A percentile compares a stretch with the other conserved stretches of the same genome.
phyloP scores from a whole-genome alignment of 2,888 invertebrate genomes.

The Dynastes hyllus region DNA sequence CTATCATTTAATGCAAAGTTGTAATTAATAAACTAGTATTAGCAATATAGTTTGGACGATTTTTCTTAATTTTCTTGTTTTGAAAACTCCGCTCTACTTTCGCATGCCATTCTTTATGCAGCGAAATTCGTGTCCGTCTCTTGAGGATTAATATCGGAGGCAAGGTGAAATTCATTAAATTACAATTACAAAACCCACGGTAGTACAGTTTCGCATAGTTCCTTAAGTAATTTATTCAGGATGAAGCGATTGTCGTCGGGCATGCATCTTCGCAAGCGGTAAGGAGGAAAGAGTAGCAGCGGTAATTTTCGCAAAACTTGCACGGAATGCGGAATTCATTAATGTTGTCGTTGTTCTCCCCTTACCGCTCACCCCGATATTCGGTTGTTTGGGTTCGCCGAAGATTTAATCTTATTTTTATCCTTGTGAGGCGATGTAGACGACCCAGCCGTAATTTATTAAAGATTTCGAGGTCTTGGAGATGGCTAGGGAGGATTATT shows the following conservation, averaged over 20 bases:
- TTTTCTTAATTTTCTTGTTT: too few species aligned
- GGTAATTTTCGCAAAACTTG: conserved; percentile 22
- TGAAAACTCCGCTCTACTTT: too few species aligned
- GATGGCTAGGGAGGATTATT: neutral
- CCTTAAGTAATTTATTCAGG: conserved; percentile 31
- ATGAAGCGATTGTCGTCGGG: conserved; percentile 8
- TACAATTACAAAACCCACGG: conserved; percentile 26
- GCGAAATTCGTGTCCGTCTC: neutral
- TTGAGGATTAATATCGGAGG: conserved; percentile 2
- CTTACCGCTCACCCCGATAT: neutral
- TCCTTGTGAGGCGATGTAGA: neutral
- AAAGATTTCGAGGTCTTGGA: neutral
- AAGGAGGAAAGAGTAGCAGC: neutral
- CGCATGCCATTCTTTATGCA: neutral
- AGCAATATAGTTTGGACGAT: too few species aligned
- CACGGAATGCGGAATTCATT: conserved; percentile 39
- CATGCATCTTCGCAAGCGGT: neutral
- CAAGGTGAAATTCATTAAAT: conserved; percentile 34
- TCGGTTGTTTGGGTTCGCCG: conserved; percentile 2
- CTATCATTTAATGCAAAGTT: too few species aligned
- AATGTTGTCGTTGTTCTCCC: conserved; percentile 11
- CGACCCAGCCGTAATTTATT: conserved; percentile 28
- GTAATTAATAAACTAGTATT: too few species aligned
- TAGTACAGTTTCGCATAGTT: conserved; percentile 23
- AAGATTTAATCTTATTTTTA: conserved; percentile 35